Base-by-base conservation (phyloP, 2,797 vertebrate species). In the Sciaenops ocellatus region DNA sequence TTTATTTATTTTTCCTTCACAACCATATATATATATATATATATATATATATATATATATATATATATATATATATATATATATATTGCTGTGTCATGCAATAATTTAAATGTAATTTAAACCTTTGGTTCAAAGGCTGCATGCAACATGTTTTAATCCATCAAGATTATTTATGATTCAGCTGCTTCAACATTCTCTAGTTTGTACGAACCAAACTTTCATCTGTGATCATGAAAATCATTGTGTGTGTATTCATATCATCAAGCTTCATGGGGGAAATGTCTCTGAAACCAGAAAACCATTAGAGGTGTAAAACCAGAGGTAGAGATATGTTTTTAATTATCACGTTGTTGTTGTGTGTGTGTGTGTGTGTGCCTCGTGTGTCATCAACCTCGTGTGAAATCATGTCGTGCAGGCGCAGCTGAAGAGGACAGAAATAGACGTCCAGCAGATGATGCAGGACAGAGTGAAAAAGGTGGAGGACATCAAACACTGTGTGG, bases 401-500 rank as follows among this genome's bases (percentile, higher is more conserved):
- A 38, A 50, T 47, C 4, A 1, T 81, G 28, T 46, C 48, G 24
- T 67, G 38, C 90, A 96, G 96, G 91, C 90, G 0, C 90, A 92
- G 78, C 88, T 96, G 76, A 94, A 93, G 83, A 95, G 82, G 88
- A 95, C 92, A 18, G 94, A 94, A 69, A 80, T 92, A 12, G 95
- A 96, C 1, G 94, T 96, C 46, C 94, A 95, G 76, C 93, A 96
- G 87, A 96, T 96, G 95, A 96, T 96, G 81, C 93, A 94, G 56
- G 93, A 94, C 22, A 77, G 95, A 79, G 89, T 91, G 73, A 92
- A 85, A 68, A 96, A 96, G 78, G 89, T 95, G 83, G 92, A 95
- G 67, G 93, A 95, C 69, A 92, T 96, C 69, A 95, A 93, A 74
- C 87, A 89, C 46, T 92, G 87, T 0, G 67, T 95, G 46, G 91